Conservation (phyloP, 1,140 invertebrate species). For the Drosophila kepulauana region DNA sequence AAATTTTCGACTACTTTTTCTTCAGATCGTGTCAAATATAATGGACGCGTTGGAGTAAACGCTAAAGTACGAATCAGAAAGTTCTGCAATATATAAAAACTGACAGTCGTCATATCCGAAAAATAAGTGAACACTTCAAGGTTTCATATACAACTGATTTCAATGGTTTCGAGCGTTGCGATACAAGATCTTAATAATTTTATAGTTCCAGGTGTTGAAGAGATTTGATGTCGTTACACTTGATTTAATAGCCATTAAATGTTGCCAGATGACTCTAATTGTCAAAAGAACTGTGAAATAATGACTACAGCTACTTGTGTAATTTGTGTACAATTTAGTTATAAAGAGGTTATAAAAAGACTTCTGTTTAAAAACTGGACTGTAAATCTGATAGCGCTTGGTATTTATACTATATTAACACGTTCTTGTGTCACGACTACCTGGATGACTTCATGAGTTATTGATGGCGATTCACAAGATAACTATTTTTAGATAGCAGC, state of each 20-base stretch:
- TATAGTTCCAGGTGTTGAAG: background rate
- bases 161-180: background rate
- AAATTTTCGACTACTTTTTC: background rate
- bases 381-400: background rate
- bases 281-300: background rate
- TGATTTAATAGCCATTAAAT: conserved; percentile 2
- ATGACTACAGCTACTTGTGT: background rate
- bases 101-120: background rate
- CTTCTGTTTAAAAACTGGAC: too few species aligned
- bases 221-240: background rate
- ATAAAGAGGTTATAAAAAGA: background rate
- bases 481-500: background rate
- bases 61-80: conserved; percentile 1
- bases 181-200: background rate
- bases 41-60: background rate
- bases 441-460: background rate
- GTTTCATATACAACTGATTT: background rate
- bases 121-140: background rate
- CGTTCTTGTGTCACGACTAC: background rate
- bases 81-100: conserved; percentile 7
- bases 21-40: background rate
- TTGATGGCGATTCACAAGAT: background rate
- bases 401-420: background rate
- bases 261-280: background rate
- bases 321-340: background rate